Evolutionary conservation across 2,888 invertebrate species (phyloP).

Genomic region (Tachina grossa): DNA sequence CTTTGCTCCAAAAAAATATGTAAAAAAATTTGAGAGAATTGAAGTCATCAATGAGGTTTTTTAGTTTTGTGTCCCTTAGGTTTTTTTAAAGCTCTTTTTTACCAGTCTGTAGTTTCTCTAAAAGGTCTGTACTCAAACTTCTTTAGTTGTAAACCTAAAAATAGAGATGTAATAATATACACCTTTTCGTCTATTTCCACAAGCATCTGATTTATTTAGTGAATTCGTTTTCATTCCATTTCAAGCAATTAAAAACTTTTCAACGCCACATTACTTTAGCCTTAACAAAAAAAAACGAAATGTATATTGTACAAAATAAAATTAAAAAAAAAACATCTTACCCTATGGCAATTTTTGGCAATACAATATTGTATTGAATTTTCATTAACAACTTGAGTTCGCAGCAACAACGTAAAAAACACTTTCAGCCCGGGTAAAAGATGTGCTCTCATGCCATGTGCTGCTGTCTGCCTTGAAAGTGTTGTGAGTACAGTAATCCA

Average conservation of each 20-base stretch:
- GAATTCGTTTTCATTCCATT: constrained; percentile 37
- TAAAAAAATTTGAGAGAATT: no score
- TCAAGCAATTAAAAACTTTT: constrained; percentile 70
- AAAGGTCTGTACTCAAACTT: no score
- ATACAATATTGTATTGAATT: constrained; percentile 65
- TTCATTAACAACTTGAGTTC: constrained; percentile 61
- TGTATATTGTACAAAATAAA: not conserved
- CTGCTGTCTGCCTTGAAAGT: constrained; percentile 35
- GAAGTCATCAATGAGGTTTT: no score
- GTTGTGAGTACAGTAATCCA: constrained; percentile 67
- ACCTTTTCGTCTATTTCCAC: not conserved
- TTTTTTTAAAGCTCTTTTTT: no score
- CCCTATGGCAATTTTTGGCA: constrained; percentile 48
- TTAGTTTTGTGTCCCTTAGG: no score
- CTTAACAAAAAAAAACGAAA: constrained; percentile 14
- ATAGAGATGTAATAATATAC: no score
- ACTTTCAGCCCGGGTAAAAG: constrained; percentile 7
- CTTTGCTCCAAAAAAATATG: no score
- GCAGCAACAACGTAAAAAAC: constrained; percentile 18
- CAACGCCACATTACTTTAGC: constrained; percentile 57
- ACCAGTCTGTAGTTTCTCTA: no score
- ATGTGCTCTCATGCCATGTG: constrained; percentile 18
- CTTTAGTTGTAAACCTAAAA: no score
- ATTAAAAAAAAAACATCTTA: constrained; percentile 5
- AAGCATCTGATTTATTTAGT: constrained; percentile 39